These are phyloP conservation scores for Dasypus novemcinctus DNA, from an alignment of 2,113 vertebrate species.

Conservation along the genomic window DNA sequence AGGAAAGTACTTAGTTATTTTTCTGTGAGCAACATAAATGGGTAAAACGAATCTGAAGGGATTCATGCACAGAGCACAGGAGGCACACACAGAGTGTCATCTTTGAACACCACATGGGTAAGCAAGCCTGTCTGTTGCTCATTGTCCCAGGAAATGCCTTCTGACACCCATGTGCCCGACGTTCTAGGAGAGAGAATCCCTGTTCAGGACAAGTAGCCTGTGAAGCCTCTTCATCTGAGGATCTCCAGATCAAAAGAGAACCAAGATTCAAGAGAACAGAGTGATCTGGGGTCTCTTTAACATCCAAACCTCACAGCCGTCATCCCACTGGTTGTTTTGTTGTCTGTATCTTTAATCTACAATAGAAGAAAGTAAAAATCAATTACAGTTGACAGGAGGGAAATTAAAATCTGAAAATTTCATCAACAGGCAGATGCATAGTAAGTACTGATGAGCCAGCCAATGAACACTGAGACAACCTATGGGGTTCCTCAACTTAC, in stretches of 20 bases:
- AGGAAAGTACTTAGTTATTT: conserved; percentile 18
- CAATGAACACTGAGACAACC: neutral
- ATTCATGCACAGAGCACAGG: neutral
- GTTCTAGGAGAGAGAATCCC: neutral
- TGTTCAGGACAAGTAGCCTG: neutral
- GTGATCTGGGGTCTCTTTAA: neutral
- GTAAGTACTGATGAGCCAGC: neutral
- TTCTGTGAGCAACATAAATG: conserved; percentile 1
- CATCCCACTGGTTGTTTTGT: conserved; percentile 86
- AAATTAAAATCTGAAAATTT: neutral
- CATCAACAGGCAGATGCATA: neutral
- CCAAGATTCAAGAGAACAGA: conserved; percentile 18
- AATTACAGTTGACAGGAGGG: neutral
- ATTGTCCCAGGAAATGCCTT: neutral
- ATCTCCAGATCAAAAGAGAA: conserved; percentile 7
- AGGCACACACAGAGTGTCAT: neutral
- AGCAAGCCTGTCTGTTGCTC: neutral
- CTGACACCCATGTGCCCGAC: neutral
- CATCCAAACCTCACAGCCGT: conserved; percentile 87
- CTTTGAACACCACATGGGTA: neutral
- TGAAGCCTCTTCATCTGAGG: neutral
- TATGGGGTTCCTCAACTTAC: conserved; percentile 83
- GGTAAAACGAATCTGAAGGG: neutral
- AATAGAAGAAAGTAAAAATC: conserved; percentile 61
- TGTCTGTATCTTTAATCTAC: conserved; percentile 87